Base-by-base conservation (phyloP, 2,888 invertebrate species). In the Sphaeridia pumilis region DNA sequence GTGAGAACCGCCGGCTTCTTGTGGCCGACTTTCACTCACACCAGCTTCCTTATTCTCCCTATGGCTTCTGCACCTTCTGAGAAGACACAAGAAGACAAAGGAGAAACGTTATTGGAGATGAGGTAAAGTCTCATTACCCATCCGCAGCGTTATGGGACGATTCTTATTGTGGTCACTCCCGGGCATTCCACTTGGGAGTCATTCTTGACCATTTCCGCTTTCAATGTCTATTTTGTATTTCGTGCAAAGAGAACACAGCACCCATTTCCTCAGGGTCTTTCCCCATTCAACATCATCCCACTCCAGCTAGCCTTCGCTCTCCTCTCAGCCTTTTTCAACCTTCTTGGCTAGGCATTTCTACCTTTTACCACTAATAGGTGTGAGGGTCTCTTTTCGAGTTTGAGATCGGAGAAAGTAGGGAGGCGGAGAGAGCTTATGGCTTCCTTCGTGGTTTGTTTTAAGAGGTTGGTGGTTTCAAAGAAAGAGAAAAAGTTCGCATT, bases 171-270 rank as follows among this genome's bases (percentile, higher is more conserved):
- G 54, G 52, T 45, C 53, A 41, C 56, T 58, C 49, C 58, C 17
- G 12, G 38, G 12, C 57, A 59, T 61, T 58, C 54, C 62, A 50
- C 60, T 38, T 43, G 61, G 60, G 61, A 64, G 54, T 62, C 61
- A 60, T 62, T 62, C 56, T 59, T 61, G 60, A 55, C 62, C 60
- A 59, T 64, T 64, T 64, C 60, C 59, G 50, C 60, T 59, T 58
- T 63, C 60, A 60, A 61, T 61, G 63, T 61, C 54, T 58, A 58
- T 58, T 58, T 59, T 59, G 54, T 60, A 58, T 59, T 59, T 59
- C 46, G 47, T 48, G 38, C 44, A 49, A 42, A 47, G 38, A 14
- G 12, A 17, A 36, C 36, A 43, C 20, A 38, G 41, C 47, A 51
- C 47, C 47, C 55, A 52, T 48, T 52, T 48, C 54, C 50, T 47